Conservation (phyloP, 2,888 invertebrate genomes). For the Cephalotes varians region DNA sequence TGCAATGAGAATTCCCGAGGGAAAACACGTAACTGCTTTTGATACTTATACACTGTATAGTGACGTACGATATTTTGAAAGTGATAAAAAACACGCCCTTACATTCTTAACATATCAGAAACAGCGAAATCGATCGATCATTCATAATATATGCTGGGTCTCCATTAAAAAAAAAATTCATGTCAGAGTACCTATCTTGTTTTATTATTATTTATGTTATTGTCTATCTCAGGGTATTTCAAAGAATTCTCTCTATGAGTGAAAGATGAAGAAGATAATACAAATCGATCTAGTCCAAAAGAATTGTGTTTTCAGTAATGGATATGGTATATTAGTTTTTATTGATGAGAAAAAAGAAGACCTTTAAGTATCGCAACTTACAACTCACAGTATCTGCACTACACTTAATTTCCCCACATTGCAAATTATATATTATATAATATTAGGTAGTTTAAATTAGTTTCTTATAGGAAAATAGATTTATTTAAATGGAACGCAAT, state of each 20-base stretch:
- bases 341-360: not conserved
- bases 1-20: slow-evolving; percentile 44
- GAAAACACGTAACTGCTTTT: slow-evolving; percentile 47
- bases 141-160: slow-evolving; percentile 14
- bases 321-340: not conserved
- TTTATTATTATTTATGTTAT: slow-evolving; percentile 14
- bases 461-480: slow-evolving; percentile 16
- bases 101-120: slow-evolving; percentile 41
- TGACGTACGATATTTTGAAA: slow-evolving; percentile 37
- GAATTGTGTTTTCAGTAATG: not conserved
- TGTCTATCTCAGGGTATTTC: not conserved
- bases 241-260: slow-evolving; percentile 2
- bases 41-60: slow-evolving; percentile 50
- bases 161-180: not conserved
- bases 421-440: slow-evolving; percentile 5
- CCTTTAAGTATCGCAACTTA: not conserved
- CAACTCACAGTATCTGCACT: not conserved
- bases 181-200: not conserved
- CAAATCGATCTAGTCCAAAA: slow-evolving; percentile 26
- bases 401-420: slow-evolving; percentile 12
- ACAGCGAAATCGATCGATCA: slow-evolving; percentile 42
- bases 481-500: not conserved
- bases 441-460: slow-evolving; percentile 11
- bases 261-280: not conserved
- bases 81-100: slow-evolving; percentile 49